phyloP scores from a whole-genome alignment of 2,888 invertebrate species.

The Ctena decussata region DNA sequence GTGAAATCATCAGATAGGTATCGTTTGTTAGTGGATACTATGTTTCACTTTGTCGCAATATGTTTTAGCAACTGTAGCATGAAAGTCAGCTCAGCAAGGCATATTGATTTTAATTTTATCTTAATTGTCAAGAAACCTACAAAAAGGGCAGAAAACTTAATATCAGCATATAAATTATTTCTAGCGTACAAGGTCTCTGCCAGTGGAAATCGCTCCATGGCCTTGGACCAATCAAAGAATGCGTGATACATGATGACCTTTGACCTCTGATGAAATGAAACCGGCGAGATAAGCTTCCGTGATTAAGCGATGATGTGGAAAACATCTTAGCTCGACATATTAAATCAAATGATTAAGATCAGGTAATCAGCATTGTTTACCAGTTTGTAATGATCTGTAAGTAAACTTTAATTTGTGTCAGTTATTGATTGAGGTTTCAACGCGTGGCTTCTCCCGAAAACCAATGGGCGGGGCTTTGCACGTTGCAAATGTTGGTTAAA shows the following conservation, averaged over 20 bases:
- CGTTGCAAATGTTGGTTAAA: too few relatives aligned
- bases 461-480: neutral
- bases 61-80: too few relatives aligned
- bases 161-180: too few relatives aligned
- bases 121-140: too few relatives aligned
- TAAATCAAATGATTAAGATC: neutral
- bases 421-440: too few relatives aligned
- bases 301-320: neutral
- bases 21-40: too few relatives aligned
- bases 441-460: neutral
- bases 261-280: constrained; percentile 11
- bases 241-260: constrained; percentile 15
- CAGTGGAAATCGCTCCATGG: neutral
- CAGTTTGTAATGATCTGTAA: neutral
- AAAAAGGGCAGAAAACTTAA: too few relatives aligned
- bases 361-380: neutral
- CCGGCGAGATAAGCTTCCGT: neutral
- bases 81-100: too few relatives aligned
- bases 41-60: too few relatives aligned
- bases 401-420: too few relatives aligned
- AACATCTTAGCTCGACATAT: neutral
- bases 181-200: neutral
- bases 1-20: too few relatives aligned
- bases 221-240: constrained; percentile 26
- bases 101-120: too few relatives aligned